Percentiles rank a stretch among this genome's conserved stretches.
Conservation (phyloP, 2,113 vertebrate species). For the Turnix velox region DNA sequence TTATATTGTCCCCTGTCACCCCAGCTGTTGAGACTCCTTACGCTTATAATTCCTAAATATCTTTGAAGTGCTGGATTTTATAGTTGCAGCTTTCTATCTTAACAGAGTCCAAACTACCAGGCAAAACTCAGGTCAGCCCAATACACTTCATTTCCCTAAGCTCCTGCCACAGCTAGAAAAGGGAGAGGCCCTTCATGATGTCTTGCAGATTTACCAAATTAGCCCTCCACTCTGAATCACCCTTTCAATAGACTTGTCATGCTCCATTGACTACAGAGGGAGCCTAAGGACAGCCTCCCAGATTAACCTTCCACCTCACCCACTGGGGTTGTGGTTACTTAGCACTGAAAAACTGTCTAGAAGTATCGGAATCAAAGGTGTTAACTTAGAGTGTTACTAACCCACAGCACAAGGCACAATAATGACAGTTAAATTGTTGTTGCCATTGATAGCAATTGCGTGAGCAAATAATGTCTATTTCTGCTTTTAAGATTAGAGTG, state of each 20-base stretch:
- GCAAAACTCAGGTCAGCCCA: neutral
- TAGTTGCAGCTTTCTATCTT: neutral
- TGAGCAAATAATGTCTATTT: neutral
- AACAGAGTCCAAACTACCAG: neutral
- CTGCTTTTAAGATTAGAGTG: neutral
- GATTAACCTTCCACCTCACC: neutral
- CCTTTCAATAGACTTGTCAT: slow-evolving; percentile 21
- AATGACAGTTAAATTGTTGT: neutral
- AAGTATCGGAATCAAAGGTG: neutral
- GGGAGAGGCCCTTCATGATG: neutral
- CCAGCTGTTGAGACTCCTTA: neutral
- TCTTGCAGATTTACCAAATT: slow-evolving; percentile 2
- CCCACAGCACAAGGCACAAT: neutral
- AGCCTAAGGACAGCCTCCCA: neutral
- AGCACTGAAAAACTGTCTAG: neutral
- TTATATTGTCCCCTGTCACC: neutral
- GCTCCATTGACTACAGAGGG: neutral
- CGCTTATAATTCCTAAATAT: neutral
- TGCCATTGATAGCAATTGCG: neutral
- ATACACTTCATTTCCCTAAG: slow-evolving; percentile 12
- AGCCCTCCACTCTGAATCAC: neutral
- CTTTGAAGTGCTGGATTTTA: neutral
- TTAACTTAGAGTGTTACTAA: neutral
- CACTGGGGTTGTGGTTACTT: neutral
- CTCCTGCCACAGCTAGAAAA: neutral